Conservation (phyloP, 1,140 invertebrate genomes). For the Nephotettix cincticeps region DNA sequence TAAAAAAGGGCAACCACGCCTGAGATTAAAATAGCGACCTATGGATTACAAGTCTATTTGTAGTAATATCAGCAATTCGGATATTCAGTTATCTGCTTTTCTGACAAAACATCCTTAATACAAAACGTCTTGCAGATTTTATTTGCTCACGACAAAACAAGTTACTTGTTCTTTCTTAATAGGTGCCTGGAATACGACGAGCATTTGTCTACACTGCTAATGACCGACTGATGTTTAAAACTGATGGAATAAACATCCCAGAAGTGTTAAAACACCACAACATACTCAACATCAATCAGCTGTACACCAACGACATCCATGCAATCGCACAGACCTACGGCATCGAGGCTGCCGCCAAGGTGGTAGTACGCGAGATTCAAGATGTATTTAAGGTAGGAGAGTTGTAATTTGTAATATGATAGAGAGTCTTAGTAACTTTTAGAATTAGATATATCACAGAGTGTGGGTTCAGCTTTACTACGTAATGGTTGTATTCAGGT, state of each 20-base stretch:
- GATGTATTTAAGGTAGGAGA: conserved; percentile 50
- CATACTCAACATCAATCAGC: conserved; percentile 77
- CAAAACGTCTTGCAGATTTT: no score
- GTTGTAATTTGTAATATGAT: neutral
- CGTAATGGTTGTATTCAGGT: no score
- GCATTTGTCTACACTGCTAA: conserved; percentile 72
- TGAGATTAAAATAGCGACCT: no score
- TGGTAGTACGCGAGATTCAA: conserved; percentile 66
- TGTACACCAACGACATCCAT: conserved; percentile 96
- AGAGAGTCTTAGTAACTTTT: no score
- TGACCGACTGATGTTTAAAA: conserved; percentile 69
- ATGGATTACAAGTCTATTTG: no score
- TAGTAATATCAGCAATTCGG: no score
- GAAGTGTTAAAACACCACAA: conserved; percentile 83
- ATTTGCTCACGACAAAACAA: no score
- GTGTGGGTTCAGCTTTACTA: no score
- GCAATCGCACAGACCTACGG: conserved; percentile 88
- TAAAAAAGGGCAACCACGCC: no score
- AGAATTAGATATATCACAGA: no score
- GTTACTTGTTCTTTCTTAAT: conserved; percentile 38
- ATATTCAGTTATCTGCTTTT: no score
- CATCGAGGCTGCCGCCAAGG: conserved; percentile 91
- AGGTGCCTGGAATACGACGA: conserved; percentile 78
- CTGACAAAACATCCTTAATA: no score
- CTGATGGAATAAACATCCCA: conserved; percentile 92